Base-by-base conservation (phyloP, 1,140 invertebrate genomes). In the Paramacrobiotus metropolitanus region DNA sequence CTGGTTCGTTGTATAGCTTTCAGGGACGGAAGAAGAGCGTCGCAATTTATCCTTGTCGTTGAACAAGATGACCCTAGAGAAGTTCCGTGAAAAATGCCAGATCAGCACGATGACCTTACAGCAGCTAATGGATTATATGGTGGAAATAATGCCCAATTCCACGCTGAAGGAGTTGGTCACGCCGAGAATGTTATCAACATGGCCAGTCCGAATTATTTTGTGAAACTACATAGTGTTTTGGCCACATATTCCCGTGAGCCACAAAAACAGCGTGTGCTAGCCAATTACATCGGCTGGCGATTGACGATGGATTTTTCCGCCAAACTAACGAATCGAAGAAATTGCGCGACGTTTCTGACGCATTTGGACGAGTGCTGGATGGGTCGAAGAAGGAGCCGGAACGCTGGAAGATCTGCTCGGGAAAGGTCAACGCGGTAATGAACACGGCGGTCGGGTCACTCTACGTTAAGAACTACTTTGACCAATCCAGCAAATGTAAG, bases 391-490 rank as follows among this genome's bases (percentile, higher is more conserved):
- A 82, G 72, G 76, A 82, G 21, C 82, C 84, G 0, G 77, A 81
- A 0, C 73, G 85, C 67, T 91, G 84, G 87, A 85, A 82, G 67
- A 82, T 78, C 64, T 94, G 85, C 69, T 83, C 86, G 1, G 77
- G 76, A 1, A 85, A 84, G 73, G 86, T 84, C 1, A 90, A 83
- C 69, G 82, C 80, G 2, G 83, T 83, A 62, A 82, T 86, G 80
- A 86, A 83, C 18, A 87, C 86, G 81, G 86, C 83, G 29, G 76
- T 82, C 34, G 86, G 89, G 1, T 80, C 84, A 0, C 78, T 92
- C 70, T 95, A 91, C 71, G 86, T 92, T 1, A 77, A 77, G 62
- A 82, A 84, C 68, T 85, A 87, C 72, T 91, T 90, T 69, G 82
- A 87, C 67, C 80, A 86, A 68, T 81, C 79, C 55, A 85, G 84